These are phyloP conservation scores for Leptopilina drosophilae DNA, from an alignment of 2,888 invertebrate genomes.

Conservation along the genomic window DNA sequence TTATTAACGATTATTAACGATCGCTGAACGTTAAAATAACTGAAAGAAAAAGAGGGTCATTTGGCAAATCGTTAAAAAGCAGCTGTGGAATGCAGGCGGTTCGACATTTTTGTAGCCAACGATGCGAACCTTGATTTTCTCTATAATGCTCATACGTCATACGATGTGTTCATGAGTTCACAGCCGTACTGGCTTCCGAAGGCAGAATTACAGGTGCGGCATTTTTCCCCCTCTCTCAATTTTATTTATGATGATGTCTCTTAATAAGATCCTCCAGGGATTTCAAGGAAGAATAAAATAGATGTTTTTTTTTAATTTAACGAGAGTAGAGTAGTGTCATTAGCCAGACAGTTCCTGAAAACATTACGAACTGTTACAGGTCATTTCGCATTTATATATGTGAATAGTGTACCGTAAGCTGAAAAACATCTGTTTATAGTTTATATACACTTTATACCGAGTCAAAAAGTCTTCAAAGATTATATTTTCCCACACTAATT, in stretches of 20 bases:
- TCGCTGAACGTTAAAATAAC: constrained; percentile 35
- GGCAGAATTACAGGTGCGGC: constrained; percentile 19
- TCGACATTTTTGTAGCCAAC: constrained; percentile 55
- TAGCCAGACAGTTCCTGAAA: constrained; percentile 2
- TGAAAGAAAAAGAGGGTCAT: constrained; percentile 56
- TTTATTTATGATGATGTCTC: too few species aligned
- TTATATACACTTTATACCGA: too few species aligned
- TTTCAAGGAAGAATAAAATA: constrained; percentile 18
- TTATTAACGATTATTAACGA: constrained; percentile 44
- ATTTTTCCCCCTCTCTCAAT: neutral
- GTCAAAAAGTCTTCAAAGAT: neutral
- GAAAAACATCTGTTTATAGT: neutral
- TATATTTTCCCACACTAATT: constrained; percentile 26
- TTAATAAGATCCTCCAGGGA: neutral
- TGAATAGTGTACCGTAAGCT: neutral
- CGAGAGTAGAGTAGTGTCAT: constrained; percentile 3
- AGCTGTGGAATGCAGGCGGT: constrained; percentile 58
- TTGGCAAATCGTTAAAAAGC: constrained; percentile 56
- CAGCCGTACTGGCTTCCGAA: neutral
- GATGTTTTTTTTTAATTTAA: neutral
- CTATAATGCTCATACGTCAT: constrained; percentile 25
- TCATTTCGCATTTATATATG: neutral
- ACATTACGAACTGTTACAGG: neutral
- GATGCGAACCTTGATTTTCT: constrained; percentile 43
- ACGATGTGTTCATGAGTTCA: neutral